Evolutionary conservation across 2,888 invertebrate species (phyloP).

Genomic region (Caenorhabditis plicata): DNA sequence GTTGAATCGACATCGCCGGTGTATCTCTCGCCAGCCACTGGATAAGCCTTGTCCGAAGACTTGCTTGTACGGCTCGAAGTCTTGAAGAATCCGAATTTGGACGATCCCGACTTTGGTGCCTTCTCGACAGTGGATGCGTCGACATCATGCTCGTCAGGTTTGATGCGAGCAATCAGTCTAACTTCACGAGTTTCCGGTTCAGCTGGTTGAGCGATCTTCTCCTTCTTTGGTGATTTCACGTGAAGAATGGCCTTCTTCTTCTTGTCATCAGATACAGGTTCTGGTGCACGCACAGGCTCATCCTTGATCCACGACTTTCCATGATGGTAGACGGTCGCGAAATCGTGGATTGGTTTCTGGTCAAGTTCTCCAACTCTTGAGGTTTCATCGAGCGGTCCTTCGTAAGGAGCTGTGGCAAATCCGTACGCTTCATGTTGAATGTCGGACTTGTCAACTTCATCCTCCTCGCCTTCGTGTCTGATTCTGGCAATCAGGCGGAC

Average conservation of each 20-base stretch:
- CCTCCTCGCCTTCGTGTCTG: constrained; percentile 38
- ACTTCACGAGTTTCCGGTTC: constrained; percentile 17
- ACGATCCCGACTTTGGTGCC: constrained; percentile 2
- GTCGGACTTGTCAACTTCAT: constrained; percentile 25
- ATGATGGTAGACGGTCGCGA: constrained; percentile 27
- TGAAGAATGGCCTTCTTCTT: no score
- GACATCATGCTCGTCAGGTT: constrained; percentile 3
- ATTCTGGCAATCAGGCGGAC: constrained; percentile 17
- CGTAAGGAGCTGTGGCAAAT: constrained; percentile 9
- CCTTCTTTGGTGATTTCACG: constrained; percentile 7
- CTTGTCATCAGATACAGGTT: no score
- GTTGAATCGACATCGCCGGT: constrained; percentile 14
- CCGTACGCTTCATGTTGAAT: constrained; percentile 17
- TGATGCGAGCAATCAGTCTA: constrained; percentile 17
- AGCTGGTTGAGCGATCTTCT: not conserved
- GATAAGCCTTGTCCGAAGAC: constrained; percentile 3
- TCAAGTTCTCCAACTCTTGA: constrained; percentile 20
- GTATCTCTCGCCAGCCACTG: constrained; percentile 9
- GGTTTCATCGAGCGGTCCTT: constrained; percentile 31
- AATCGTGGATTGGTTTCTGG: constrained; percentile 14
- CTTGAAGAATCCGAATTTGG: constrained; percentile 18
- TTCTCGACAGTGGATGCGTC: not conserved
- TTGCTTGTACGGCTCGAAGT: no score
- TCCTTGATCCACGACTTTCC: constrained; percentile 24
- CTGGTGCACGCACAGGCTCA: no score